phyloP scores from a whole-genome alignment of 2,888 invertebrate species.

The Drosophila cyrtoloma region DNA sequence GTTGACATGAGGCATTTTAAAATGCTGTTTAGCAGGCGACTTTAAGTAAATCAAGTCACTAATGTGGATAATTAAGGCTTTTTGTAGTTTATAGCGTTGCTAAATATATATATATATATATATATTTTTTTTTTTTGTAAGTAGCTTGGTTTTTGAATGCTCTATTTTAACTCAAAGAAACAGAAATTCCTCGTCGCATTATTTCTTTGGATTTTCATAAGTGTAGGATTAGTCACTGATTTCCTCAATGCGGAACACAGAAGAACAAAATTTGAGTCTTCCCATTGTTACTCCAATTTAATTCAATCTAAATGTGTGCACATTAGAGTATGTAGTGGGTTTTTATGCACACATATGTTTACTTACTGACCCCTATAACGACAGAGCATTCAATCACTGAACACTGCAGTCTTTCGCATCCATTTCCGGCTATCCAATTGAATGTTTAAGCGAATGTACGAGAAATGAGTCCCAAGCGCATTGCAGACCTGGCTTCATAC shows the following conservation, averaged over 20 bases:
- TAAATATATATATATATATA: background rate
- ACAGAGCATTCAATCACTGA: slow-evolving; percentile 54
- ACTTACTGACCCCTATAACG: slow-evolving; percentile 61
- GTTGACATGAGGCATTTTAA: background rate
- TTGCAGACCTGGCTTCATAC: slow-evolving; percentile 3
- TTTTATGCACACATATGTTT: slow-evolving; percentile 10
- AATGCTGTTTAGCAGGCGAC: background rate
- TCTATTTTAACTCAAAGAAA: background rate
- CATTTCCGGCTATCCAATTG: slow-evolving; percentile 62
- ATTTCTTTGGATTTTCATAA: background rate
- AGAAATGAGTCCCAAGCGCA: slow-evolving; percentile 24
- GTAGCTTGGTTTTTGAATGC: background rate
- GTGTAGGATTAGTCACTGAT: background rate
- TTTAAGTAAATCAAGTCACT: background rate
- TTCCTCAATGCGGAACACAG: background rate
- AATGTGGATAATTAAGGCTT: background rate
- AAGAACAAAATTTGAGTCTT: background rate
- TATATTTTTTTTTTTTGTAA: background rate
- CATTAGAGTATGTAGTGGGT: slow-evolving; percentile 9
- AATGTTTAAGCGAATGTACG: slow-evolving; percentile 34
- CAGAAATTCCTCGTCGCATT: background rate
- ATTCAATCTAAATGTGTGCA: slow-evolving; percentile 16
- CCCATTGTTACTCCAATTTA: slow-evolving; percentile 28
- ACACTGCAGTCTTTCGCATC: slow-evolving; percentile 48
- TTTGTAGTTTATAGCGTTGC: background rate